Base-by-base conservation (phyloP, 1,140 invertebrate species). In the Atopsyche davidsoni region DNA sequence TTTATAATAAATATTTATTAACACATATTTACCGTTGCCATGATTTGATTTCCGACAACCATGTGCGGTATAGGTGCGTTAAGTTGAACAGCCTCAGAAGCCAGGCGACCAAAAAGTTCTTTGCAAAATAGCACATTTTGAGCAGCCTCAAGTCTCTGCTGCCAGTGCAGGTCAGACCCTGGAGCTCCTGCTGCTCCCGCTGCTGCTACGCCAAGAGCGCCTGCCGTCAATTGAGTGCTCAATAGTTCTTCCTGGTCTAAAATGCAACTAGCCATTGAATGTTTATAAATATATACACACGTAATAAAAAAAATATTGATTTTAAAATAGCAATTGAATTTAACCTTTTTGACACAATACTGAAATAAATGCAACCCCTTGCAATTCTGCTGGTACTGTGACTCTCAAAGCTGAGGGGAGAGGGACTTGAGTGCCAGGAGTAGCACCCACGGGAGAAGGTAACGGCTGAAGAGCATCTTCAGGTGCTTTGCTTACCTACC, bases 81-180 rank as follows among this genome's bases (percentile, higher is more conserved):
- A 1, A 95, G 67, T 60, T 96, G 89, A 3, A 97, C 92, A 1
- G 95, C 94, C 69, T 98, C 94, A 52, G 90, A 84, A 0, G 94
- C 93, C 23, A 98, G 72, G 64, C 96, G 89, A 52, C 89, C 89
- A 65, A 98, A 97, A 2, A 98, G 68, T 71, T 98, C 95, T 74
- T 97, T 97, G 67, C 94, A 98, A 70, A 96, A 98, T 2, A 97
- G 70, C 22, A 97, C 93, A 73, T 97, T 98, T 64, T 98, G 95
- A 0, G 94, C 94, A 1, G 89, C 88, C 69, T 98, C 94, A 4
- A 98, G 70, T 64, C 92, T 92, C 59, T 92, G 87, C 60, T 96
- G 92, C 95, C 94, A 98, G 64, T 90, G 85, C 34, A 85, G 78
- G 55, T 92, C 89, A 0, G 84, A 75, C n/a, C 79, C 81, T 0